Evolutionary conservation across 2,113 vertebrate species (phyloP), one percentile per base, ranked within the genome.

Genomic region (Solea senegalensis): DNA sequence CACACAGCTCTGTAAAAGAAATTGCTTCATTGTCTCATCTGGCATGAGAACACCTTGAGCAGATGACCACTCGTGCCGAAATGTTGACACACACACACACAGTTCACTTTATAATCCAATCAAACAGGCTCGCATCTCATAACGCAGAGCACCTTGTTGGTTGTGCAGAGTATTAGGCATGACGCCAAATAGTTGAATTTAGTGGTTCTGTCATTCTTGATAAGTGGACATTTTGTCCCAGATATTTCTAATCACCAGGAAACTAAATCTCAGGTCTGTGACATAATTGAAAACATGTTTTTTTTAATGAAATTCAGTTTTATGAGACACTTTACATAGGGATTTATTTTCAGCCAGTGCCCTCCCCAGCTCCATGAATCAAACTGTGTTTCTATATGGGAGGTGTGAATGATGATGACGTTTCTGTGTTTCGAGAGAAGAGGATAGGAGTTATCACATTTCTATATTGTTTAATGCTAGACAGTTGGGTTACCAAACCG

Each of bases 381-480:
- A 80, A 83, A 72, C 12, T 1, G 50, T 57, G 63, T 21, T 1
- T 71, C 81, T 80, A 81, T 74, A 86, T 57, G 65, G 34, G 74
- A 86, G 80, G 86, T 88, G 90, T 78, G 21, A 21, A 21, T 21
- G 21, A 21, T 21, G 81, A 88, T 84, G 81, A 58, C 34, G 69
- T 76, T 53, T 82, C 65, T 69, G 72, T 83, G 76, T 66, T 63
- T 48, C 13, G 5, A 11, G 12, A 13, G 45, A 10, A 13, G 3
- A 8, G 13, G 44, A 46, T 6, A 48, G 10, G 10, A 14, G 45
- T 6, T 12, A 48, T 12, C 12, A 10, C 45, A 48, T 14, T 13
- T 13, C 11, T 13, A 48, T 10, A 48, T 34, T 34, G 34, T 34
- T 34, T 34, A 80, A 82, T 77, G 51, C 49, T n/a, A 66, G 72